phyloP scores from a whole-genome alignment of 23 tunicate genomes.

The Phallusia fumigata region DNA sequence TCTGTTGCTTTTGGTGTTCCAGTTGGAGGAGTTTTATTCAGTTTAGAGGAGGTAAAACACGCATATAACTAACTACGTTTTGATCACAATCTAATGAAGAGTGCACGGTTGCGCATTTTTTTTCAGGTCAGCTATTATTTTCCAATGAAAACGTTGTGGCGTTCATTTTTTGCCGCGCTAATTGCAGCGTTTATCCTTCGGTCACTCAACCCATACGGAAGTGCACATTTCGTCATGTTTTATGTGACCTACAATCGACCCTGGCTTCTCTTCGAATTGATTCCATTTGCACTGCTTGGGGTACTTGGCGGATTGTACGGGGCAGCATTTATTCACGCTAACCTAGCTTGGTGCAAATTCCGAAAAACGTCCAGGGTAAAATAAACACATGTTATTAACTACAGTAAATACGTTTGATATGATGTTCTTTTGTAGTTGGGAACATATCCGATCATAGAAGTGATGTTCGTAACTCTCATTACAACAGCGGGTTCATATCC shows the following conservation, averaged over 20 bases:
- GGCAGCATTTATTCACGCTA: slow-evolving; percentile 84
- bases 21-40: slow-evolving; percentile 97
- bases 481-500: slow-evolving; percentile 91
- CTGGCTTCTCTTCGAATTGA: slow-evolving; percentile 89
- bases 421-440: slow-evolving; percentile 53
- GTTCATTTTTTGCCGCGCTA: slow-evolving; percentile 97
- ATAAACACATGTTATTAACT: background rate
- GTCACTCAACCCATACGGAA: slow-evolving; percentile 96
- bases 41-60: slow-evolving; percentile 83
- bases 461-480: slow-evolving; percentile 70
- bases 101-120: background rate
- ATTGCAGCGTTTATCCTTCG: slow-evolving; percentile 95
- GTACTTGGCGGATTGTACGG: slow-evolving; percentile 91
- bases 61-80: background rate
- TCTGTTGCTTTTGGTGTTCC: slow-evolving; percentile 99
- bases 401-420: background rate
- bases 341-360: slow-evolving; percentile 85
- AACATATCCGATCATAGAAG: slow-evolving; percentile 88
- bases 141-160: slow-evolving; percentile 93
- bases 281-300: slow-evolving; percentile 89
- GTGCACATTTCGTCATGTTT: slow-evolving; percentile 79
- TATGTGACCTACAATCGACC: slow-evolving; percentile 88
- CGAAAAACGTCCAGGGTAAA: slow-evolving; percentile 62
- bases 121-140: slow-evolving; percentile 85
- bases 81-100: background rate